Percentiles rank a stretch among this genome's conserved stretches.
Evolutionary conservation across 1,140 invertebrate species (phyloP).

Genomic region (Trachymyrmex cornetzi): DNA sequence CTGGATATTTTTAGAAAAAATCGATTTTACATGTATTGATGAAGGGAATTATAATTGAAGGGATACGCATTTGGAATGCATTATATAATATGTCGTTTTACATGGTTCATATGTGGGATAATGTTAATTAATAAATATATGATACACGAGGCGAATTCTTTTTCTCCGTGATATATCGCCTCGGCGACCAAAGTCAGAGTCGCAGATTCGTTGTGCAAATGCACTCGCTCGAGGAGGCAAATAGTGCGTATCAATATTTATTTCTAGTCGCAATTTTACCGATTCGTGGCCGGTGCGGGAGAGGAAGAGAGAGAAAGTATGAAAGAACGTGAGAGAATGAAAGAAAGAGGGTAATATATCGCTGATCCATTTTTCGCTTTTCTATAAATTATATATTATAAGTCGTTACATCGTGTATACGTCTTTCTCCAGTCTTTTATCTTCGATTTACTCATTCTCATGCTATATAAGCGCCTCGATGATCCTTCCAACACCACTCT

Average conservation of each 20-base stretch:
- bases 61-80: not conserved
- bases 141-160: not conserved
- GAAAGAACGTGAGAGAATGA: slow-evolving; percentile 1
- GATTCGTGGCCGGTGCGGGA: slow-evolving; percentile 36
- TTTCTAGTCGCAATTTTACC: slow-evolving; percentile 68
- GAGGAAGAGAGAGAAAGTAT: slow-evolving; percentile 38
- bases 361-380: slow-evolving; percentile 73
- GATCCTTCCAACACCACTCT: slow-evolving; percentile 32
- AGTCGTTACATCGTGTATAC: slow-evolving; percentile 33
- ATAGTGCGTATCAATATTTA: slow-evolving; percentile 56
- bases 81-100: not conserved
- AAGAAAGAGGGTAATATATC: slow-evolving; percentile 40
- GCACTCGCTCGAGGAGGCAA: slow-evolving; percentile 31
- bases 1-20: not conserved
- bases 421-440: slow-evolving; percentile 51
- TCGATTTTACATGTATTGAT: not conserved
- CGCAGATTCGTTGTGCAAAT: slow-evolving; percentile 44
- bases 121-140: slow-evolving; percentile 8
- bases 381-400: slow-evolving; percentile 43
- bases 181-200: not conserved
- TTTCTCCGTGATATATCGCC: slow-evolving; percentile 1
- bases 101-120: not conserved
- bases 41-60: not conserved
- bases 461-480: slow-evolving; percentile 45
- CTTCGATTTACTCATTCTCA: slow-evolving; percentile 52